Percentiles rank a stretch among this genome's conserved stretches.
phyloP scores from a whole-genome alignment of 2,797 vertebrate species.

The Lophotriccus pileatus region DNA sequence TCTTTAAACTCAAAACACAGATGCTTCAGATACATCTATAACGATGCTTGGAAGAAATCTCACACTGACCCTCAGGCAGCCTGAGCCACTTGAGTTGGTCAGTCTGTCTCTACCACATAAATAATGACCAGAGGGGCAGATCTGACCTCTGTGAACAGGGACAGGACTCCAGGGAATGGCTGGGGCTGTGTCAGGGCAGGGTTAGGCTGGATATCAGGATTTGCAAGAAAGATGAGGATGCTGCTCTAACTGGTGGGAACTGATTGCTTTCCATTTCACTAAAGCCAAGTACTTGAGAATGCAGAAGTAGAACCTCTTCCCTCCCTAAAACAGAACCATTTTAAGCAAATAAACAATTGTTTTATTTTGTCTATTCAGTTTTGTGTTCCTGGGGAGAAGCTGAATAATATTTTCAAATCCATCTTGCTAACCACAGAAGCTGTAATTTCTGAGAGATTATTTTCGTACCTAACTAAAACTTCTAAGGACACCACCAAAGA shows the following conservation, averaged over 20 bases:
- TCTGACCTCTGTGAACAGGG: background rate
- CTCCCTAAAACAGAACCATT: background rate
- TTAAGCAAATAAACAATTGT: background rate
- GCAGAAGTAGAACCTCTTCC: background rate
- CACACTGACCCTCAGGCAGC: background rate
- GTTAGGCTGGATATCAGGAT: accelerated
- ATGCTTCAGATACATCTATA: background rate
- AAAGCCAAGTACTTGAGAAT: background rate
- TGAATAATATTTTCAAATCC: background rate
- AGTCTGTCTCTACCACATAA: background rate
- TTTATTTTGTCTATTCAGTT: background rate
- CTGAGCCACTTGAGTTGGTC: background rate
- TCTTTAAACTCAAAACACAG: background rate
- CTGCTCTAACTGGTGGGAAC: background rate
- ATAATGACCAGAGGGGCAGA: background rate
- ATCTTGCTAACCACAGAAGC: background rate
- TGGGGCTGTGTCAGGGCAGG: background rate
- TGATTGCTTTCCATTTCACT: background rate
- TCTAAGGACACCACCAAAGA: slow-evolving; percentile 6
- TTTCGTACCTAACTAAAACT: background rate
- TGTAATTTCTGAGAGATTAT: background rate
- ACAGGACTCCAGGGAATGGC: accelerated
- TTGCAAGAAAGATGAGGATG: background rate
- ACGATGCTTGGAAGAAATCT: background rate
- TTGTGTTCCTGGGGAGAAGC: background rate